Evolutionary conservation across 2,888 invertebrate species (phyloP).

Genomic region (Lordiphosa fenestrarum): DNA sequence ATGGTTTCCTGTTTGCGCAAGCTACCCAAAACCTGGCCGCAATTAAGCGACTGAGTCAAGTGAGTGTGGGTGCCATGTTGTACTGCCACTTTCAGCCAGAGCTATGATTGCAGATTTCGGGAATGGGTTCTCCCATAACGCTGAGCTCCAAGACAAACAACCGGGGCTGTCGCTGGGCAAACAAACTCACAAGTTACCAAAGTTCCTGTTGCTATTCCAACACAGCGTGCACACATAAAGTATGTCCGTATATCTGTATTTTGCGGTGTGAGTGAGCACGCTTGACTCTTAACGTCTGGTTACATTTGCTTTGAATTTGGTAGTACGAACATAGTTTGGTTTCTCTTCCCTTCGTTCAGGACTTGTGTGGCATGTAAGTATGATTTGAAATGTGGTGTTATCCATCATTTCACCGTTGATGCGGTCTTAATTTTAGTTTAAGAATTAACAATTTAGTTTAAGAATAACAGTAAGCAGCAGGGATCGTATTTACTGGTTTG

Average conservation of each 20-base stretch:
- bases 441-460: no score
- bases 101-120: neutral
- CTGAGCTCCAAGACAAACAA: slow-evolving; percentile 23
- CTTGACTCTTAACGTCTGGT: slow-evolving; percentile 28
- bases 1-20: slow-evolving; percentile 25
- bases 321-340: slow-evolving; percentile 26
- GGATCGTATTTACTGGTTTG: no score
- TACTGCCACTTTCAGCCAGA: slow-evolving; percentile 24
- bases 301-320: slow-evolving; percentile 22
- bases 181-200: slow-evolving; percentile 40
- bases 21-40: slow-evolving; percentile 45
- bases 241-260: neutral
- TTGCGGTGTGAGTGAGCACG: slow-evolving; percentile 15
- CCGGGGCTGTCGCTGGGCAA: slow-evolving; percentile 31
- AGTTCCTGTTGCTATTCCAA: slow-evolving; percentile 35
- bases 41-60: slow-evolving; percentile 48
- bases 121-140: neutral
- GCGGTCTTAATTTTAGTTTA: no score
- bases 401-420: slow-evolving; percentile 18
- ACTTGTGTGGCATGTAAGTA: slow-evolving; percentile 33
- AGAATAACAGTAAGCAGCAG: no score
- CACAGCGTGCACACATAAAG: neutral
- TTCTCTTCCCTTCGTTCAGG: slow-evolving; percentile 23
- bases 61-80: slow-evolving; percentile 18
- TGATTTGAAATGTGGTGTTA: slow-evolving; percentile 14